phyloP scores from a whole-genome alignment of 2,797 vertebrate species.

The Pseudotriccus pelzelni region DNA sequence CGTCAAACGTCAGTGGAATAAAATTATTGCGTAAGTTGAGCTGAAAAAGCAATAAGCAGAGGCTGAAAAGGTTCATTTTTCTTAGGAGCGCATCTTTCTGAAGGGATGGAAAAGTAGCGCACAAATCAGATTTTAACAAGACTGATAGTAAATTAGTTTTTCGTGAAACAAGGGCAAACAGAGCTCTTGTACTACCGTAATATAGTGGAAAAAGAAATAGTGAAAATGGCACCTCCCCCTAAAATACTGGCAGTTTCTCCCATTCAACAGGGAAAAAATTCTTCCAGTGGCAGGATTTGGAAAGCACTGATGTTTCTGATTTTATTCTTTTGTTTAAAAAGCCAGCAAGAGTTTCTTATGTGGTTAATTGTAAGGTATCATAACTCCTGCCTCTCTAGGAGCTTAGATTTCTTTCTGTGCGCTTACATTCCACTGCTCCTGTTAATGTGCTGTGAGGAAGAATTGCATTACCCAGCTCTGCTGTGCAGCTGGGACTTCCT shows the following conservation, averaged over 20 bases:
- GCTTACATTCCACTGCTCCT: neutral
- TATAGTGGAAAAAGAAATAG: rapidly evolving
- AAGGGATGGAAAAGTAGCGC: neutral
- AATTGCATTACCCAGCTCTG: neutral
- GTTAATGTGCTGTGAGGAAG: neutral
- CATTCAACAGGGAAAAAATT: neutral
- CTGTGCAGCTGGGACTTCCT: constrained; percentile 19
- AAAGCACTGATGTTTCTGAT: neutral
- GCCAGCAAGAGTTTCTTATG: neutral
- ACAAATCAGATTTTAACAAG: neutral
- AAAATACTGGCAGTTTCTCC: neutral
- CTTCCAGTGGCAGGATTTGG: neutral
- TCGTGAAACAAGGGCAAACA: neutral
- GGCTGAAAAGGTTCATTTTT: neutral
- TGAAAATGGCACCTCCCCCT: neutral
- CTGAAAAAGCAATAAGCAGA: neutral
- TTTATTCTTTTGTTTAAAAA: neutral
- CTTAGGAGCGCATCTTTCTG: neutral
- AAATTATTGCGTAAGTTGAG: neutral
- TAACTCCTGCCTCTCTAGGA: neutral
- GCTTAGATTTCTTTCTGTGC: neutral
- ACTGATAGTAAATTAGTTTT: neutral
- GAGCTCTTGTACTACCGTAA: neutral
- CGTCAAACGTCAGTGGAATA: neutral
- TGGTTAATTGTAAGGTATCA: neutral